Base-by-base conservation (phyloP, 2,113 vertebrate species). In the Oryzias celebensis region DNA sequence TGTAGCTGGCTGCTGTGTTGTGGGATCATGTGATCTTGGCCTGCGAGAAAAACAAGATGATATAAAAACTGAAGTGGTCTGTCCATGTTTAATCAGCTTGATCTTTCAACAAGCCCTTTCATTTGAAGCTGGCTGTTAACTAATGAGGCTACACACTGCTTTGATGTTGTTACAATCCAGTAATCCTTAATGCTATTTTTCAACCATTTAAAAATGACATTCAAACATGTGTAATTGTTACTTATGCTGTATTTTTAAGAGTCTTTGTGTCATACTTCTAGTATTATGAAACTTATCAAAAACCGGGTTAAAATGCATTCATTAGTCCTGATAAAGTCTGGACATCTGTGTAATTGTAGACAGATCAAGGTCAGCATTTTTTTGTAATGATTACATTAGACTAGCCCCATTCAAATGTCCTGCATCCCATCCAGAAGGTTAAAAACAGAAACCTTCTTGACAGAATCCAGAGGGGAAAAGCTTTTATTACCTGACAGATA, bases 91-190 rank as follows among this genome's bases (percentile, higher is more conserved):
- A 7, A 41, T 16, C 15, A 22, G 42, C 23, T 13, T 18, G 46
- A 62, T 41, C 48, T 52, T 45, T 45, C 23, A 45, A 71, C 52
- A 31, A 56, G 8, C 22, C 23, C 23, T 16, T 48, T 61, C n/a
- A 42, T 48, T 52, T 71, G 10, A 71, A 18, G 55, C 10, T n/a
- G 8, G 48, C 16, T 17, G 42, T 41, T 47, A 49, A 52, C 43
- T 41, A 51, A 58, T 26, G 14, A 66, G 15, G 36, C 7, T 3
- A 22, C 15, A 20, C 14, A 43, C 28, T 41, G 52, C 62, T 65
- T 55, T 54, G 44, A 54, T 65, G 24, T 49, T 36, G 18, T 20
- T 5, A 23, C 50, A 10, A 17, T n/a, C 43, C 16, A 18, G 44
- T 14, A 65, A 14, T 43, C 10, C 13, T 23, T 1, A 31, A 22